Conservation (phyloP, 2,888 invertebrate genomes). For the Meiosimyza platycephala region DNA sequence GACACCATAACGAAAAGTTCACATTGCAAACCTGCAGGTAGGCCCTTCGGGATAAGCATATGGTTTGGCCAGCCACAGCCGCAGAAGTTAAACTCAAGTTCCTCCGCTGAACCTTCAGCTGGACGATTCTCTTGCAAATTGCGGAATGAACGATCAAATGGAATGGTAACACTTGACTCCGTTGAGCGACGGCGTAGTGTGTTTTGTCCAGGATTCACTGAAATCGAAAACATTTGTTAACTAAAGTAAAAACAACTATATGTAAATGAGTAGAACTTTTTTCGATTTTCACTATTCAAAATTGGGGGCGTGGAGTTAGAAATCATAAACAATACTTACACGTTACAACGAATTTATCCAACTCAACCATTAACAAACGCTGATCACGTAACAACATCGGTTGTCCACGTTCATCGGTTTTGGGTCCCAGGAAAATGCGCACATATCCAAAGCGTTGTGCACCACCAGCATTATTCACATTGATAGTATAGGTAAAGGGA, state of each 20-base stretch:
- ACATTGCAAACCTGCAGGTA: conserved; percentile 73
- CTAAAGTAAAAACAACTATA: no score
- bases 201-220: conserved; percentile 77
- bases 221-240: not conserved
- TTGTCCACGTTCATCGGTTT: conserved; percentile 74
- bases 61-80: conserved; percentile 91
- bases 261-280: no score
- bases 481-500: conserved; percentile 76
- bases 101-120: conserved; percentile 69
- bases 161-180: conserved; percentile 84
- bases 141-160: conserved; percentile 84
- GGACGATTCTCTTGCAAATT: conserved; percentile 74
- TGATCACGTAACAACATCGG: conserved; percentile 73
- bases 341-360: conserved; percentile 74
- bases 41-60: conserved; percentile 81
- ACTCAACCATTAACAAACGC: conserved; percentile 73
- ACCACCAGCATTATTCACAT: conserved; percentile 71
- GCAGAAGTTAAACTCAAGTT: conserved; percentile 80
- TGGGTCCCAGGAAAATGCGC: conserved; percentile 76
- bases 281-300: no score
- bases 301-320: no score
- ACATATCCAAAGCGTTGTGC: conserved; percentile 71
- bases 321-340: conserved; percentile 67
- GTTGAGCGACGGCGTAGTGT: conserved; percentile 74
- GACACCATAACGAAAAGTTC: conserved; percentile 84